These are phyloP conservation scores for Philopedon plagiatum DNA, from an alignment of 2,888 invertebrate genomes.

Conservation along the genomic window DNA sequence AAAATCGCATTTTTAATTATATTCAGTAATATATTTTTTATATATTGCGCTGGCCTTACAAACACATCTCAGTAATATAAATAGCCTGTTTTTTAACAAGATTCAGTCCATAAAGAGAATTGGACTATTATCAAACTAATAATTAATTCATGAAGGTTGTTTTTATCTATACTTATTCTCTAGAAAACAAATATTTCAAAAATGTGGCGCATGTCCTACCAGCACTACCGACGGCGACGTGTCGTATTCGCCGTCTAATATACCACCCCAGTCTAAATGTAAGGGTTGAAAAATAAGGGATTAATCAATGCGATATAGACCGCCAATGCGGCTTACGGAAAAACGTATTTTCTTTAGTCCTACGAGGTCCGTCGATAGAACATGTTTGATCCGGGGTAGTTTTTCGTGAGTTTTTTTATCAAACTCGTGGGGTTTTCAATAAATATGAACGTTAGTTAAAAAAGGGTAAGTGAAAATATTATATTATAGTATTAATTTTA, in stretches of 20 bases:
- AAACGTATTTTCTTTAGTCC: constrained; percentile 35
- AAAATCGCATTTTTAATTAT: too few species aligned
- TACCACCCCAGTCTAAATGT: not conserved
- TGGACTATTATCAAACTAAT: too few species aligned
- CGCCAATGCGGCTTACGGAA: constrained; percentile 46
- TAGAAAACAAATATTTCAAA: not conserved
- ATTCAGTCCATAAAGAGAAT: too few species aligned
- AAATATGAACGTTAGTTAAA: constrained; percentile 19
- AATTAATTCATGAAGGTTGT: not conserved
- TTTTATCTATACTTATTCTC: not conserved
- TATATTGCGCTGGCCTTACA: too few species aligned
- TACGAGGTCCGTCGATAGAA: constrained; percentile 42
- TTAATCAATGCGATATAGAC: constrained; percentile 53
- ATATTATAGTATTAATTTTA: too few species aligned
- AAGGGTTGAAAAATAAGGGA: constrained; percentile 46
- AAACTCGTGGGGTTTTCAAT: not conserved
- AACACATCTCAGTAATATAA: too few species aligned
- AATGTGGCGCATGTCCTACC: constrained; percentile 7
- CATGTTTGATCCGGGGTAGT: constrained; percentile 59
- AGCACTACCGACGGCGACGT: not conserved
- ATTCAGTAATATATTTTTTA: too few species aligned
- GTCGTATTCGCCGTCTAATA: not conserved
- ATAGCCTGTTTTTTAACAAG: too few species aligned
- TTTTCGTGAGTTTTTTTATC: constrained; percentile 8
- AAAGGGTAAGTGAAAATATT: constrained; percentile 17